Percentiles rank a stretch among this genome's conserved stretches.
These are phyloP conservation scores for Osedax fenrisi DNA, from an alignment of 2,888 invertebrate species.

Conservation along the genomic window DNA sequence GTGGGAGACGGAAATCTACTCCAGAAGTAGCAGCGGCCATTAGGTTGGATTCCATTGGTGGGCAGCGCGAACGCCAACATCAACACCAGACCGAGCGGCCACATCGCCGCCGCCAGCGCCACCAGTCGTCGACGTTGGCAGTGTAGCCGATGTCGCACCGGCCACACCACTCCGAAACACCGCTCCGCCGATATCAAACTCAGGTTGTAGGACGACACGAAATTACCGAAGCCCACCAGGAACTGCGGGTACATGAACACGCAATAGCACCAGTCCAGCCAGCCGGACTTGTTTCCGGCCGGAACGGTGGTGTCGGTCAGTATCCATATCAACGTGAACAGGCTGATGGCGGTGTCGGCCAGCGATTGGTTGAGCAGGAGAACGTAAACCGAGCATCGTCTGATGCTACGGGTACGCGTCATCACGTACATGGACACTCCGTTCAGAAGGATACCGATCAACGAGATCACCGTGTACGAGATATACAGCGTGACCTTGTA, in stretches of 20 bases:
- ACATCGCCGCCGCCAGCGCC: neutral
- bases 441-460: too few relatives aligned
- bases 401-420: neutral
- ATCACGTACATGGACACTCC: neutral
- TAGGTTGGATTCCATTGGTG: neutral
- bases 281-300: neutral
- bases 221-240: neutral
- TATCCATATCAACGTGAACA: neutral
- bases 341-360: neutral
- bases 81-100: neutral
- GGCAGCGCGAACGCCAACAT: neutral
- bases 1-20: too few relatives aligned
- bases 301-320: neutral
- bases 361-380: neutral
- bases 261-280: neutral
- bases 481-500: too few relatives aligned
- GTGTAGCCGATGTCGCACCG: neutral
- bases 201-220: neutral
- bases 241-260: neutral
- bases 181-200: neutral
- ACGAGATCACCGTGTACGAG: too few relatives aligned
- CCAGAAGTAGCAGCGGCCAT: neutral
- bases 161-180: neutral
- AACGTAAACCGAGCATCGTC: neutral
- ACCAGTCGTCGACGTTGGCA: neutral